Evolutionary conservation across 35 echinoderm and acorn worm species (phyloP).

Genomic region (Hemicentrotus pulcherrimus): DNA sequence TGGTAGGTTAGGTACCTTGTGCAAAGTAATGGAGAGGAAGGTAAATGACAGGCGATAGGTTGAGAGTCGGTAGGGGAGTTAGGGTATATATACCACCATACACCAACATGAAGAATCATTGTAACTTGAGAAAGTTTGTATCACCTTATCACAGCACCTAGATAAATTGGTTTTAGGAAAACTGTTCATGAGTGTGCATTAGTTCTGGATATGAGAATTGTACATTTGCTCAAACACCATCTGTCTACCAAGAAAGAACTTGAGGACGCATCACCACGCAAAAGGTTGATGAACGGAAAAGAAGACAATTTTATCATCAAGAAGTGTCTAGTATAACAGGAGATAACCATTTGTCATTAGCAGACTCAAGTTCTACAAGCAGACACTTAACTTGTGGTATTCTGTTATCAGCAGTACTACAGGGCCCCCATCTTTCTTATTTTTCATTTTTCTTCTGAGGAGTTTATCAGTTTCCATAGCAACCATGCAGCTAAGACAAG

Average conservation of each 20-base stretch:
- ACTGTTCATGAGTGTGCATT: neutral
- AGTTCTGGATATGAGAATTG: neutral
- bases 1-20: neutral
- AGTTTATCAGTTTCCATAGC: neutral
- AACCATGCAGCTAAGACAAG: conserved; percentile 23
- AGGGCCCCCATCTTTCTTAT: neutral
- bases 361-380: neutral
- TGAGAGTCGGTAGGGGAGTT: neutral
- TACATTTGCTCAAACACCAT: neutral
- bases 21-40: neutral
- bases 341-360: neutral
- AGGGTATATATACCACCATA: neutral
- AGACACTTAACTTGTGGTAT: neutral
- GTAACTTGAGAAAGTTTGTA: neutral
- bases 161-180: neutral
- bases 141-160: neutral
- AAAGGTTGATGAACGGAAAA: neutral
- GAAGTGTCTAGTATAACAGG: neutral
- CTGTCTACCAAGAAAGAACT: neutral
- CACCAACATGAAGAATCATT: neutral
- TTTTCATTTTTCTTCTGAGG: neutral
- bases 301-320: neutral
- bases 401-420: neutral
- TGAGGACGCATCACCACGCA: neutral
- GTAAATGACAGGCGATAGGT: neutral